A percentile compares a stretch with the other conserved stretches of the same genome.
Conservation (phyloP, 37 sponge, comb jelly and placozoan species). For the Mnemiopsis leidyi region DNA sequence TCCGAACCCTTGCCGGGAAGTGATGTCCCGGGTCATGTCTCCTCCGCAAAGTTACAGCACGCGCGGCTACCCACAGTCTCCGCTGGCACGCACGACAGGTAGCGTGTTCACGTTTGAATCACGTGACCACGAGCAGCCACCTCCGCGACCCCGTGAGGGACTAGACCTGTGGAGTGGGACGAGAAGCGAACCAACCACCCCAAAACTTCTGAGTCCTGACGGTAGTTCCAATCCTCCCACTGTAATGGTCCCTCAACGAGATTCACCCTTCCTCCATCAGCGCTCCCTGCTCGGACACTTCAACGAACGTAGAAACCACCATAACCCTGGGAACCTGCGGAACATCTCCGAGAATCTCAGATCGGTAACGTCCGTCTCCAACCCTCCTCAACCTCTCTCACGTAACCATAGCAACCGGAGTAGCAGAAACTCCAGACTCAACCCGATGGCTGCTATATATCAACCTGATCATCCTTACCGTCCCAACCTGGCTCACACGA, state of each 20-base stretch:
- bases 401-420: not conserved
- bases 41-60: not conserved
- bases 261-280: not conserved
- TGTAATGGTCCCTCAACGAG: not conserved
- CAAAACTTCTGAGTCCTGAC: not conserved
- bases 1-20: not conserved
- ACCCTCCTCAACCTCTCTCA: not conserved
- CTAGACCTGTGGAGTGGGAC: slow-evolving; percentile 13
- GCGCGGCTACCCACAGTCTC: not conserved
- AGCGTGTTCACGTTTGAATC: not conserved
- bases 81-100: not conserved
- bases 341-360: not conserved
- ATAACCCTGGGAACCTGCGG: not conserved
- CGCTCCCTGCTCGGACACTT: slow-evolving; percentile 25
- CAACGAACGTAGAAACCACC: not conserved
- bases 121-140: not conserved
- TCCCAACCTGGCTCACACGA: not conserved
- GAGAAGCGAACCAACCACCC: slow-evolving; percentile 21
- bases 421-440: not conserved
- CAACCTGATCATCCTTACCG: not conserved
- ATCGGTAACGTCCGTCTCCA: not conserved
- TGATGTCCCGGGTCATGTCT: not conserved
- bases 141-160: not conserved
- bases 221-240: not conserved
- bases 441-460: slow-evolving; percentile 27